phyloP scores from a whole-genome alignment of 2,888 invertebrate genomes.

The Microplitis manilae region DNA sequence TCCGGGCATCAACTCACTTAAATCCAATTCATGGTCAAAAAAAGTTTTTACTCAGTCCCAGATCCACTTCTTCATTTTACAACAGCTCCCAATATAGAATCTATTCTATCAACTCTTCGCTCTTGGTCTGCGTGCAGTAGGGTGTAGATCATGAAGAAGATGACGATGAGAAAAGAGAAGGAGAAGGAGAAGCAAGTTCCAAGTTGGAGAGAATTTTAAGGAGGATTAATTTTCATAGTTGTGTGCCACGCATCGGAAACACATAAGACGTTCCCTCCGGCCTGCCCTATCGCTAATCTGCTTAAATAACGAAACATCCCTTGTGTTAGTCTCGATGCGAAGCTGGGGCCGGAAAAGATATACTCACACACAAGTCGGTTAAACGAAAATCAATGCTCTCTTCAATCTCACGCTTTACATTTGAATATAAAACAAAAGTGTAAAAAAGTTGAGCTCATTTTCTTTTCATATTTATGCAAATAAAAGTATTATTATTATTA shows the following conservation, averaged over 20 bases:
- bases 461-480: neutral
- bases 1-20: no score
- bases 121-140: no score
- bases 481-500: neutral
- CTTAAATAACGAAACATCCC: constrained; percentile 71
- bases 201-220: constrained; percentile 51
- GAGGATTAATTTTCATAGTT: constrained; percentile 64
- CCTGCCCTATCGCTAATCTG: constrained; percentile 69
- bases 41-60: no score
- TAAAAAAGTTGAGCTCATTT: neutral
- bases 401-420: neutral
- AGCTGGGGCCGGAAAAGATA: constrained; percentile 42
- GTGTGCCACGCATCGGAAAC: constrained; percentile 63
- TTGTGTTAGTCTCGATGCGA: constrained; percentile 40
- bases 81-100: no score
- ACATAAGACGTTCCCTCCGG: constrained; percentile 66
- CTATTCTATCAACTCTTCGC: no score
- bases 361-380: constrained; percentile 48
- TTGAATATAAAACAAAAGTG: constrained; percentile 2
- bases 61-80: no score
- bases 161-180: neutral
- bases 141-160: neutral
- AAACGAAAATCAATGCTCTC: constrained; percentile 69
- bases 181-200: neutral
- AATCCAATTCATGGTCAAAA: no score